Conservation (phyloP, 2,113 vertebrate species). For the Tyto alba region DNA sequence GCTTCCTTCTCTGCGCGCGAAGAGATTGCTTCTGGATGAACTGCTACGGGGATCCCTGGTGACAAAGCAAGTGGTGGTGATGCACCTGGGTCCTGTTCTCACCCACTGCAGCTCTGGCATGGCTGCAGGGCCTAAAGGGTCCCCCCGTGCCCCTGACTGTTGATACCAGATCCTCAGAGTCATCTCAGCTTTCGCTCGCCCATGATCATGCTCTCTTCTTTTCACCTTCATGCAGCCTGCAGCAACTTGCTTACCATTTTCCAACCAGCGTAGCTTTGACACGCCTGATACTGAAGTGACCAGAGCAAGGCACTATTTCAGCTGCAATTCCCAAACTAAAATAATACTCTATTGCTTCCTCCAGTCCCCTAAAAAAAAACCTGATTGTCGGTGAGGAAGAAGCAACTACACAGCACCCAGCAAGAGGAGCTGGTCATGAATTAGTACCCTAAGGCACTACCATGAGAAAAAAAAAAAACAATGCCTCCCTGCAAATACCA, state of each 20-base stretch:
- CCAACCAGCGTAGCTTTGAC: not conserved
- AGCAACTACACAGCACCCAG: not conserved
- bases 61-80: not conserved
- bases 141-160: not conserved
- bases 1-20: not conserved
- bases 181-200: not conserved
- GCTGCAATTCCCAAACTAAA: not conserved
- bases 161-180: not conserved
- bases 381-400: not conserved
- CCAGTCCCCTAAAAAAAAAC: not conserved
- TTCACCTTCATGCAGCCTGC: not conserved
- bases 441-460: not conserved
- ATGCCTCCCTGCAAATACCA: not conserved
- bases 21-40: not conserved
- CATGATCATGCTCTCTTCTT: not conserved
- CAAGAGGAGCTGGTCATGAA: not conserved
- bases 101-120: not conserved
- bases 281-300: not conserved
- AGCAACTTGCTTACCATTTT: not conserved
- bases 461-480: not conserved
- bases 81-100: not conserved
- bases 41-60: not conserved
- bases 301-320: not conserved
- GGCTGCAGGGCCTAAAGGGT: not conserved
- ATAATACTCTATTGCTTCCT: not conserved